phyloP scores from a whole-genome alignment of 2,113 vertebrate genomes.

The Xyrauchen texanus region DNA sequence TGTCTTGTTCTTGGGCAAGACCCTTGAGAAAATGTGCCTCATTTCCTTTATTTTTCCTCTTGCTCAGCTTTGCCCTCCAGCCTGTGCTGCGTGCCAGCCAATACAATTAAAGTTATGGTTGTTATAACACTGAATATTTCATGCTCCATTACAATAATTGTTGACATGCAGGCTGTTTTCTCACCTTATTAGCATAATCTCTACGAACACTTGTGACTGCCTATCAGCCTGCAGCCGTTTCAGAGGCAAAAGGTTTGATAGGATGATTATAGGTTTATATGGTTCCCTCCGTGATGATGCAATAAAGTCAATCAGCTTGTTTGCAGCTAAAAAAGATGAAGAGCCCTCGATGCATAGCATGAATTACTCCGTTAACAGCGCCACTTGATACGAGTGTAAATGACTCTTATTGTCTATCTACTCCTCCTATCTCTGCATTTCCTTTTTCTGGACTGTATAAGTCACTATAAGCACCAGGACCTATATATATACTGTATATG shows the following conservation, averaged over 20 bases:
- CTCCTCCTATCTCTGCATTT: constrained; percentile 5
- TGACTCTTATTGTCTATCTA: constrained; percentile 12
- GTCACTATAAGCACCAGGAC: neutral
- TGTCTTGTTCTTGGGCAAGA: too few species aligned
- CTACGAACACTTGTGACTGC: constrained; percentile 37
- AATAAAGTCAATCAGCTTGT: constrained; percentile 51
- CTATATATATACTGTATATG: too few species aligned
- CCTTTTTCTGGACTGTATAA: constrained; percentile 3
- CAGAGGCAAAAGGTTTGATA: constrained; percentile 47
- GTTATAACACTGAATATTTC: constrained; percentile 44
- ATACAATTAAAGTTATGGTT: constrained; percentile 45
- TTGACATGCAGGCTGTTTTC: constrained; percentile 43
- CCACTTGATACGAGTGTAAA: constrained; percentile 13
- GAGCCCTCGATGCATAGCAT: constrained; percentile 27
- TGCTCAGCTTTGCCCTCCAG: neutral
- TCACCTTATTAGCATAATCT: constrained; percentile 41
- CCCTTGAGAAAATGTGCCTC: neutral
- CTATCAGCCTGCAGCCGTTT: constrained; percentile 41
- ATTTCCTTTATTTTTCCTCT: neutral
- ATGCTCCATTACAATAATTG: constrained; percentile 49
- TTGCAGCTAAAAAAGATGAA: constrained; percentile 27
- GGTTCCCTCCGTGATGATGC: constrained; percentile 50
- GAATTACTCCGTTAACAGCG: constrained; percentile 42
- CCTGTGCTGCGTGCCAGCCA: neutral
- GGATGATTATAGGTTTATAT: constrained; percentile 58